phyloP scores from a whole-genome alignment of 2,888 invertebrate genomes.

The Branchinecta sandiegonensis region DNA sequence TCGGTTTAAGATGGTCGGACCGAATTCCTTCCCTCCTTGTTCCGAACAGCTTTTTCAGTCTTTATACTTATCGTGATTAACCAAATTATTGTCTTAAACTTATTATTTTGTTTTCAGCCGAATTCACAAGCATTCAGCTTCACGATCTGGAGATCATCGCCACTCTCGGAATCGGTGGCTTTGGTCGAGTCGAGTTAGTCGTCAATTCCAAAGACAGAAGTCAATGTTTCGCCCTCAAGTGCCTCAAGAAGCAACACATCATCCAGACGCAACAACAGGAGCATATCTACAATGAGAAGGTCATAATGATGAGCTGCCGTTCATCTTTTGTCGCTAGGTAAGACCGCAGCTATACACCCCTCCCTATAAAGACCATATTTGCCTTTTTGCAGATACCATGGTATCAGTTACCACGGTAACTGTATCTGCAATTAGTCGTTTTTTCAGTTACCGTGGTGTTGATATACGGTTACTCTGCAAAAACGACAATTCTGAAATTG shows the following conservation, averaged over 20 bases:
- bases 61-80: too few species aligned
- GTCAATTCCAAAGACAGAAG: constrained; percentile 26
- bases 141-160: constrained; percentile 63
- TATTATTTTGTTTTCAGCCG: constrained; percentile 26
- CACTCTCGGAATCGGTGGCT: constrained; percentile 82
- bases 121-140: constrained; percentile 51
- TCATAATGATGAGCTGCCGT: constrained; percentile 56
- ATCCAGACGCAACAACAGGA: constrained; percentile 76
- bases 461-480: too few species aligned
- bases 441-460: too few species aligned
- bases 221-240: constrained; percentile 60
- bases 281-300: constrained; percentile 74
- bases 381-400: too few species aligned
- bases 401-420: too few species aligned
- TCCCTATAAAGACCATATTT: not conserved
- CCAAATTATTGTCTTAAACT: too few species aligned
- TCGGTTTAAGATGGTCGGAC: too few species aligned
- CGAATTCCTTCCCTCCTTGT: too few species aligned
- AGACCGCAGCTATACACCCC: constrained; percentile 24
- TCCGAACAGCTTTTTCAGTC: too few species aligned
- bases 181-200: constrained; percentile 72
- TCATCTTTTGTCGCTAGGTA: constrained; percentile 66
- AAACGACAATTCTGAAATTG: too few species aligned
- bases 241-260: constrained; percentile 74
- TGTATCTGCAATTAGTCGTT: too few species aligned